Base-by-base conservation (phyloP, 2,113 vertebrate genomes). In the Andinoacara biseriatus region DNA sequence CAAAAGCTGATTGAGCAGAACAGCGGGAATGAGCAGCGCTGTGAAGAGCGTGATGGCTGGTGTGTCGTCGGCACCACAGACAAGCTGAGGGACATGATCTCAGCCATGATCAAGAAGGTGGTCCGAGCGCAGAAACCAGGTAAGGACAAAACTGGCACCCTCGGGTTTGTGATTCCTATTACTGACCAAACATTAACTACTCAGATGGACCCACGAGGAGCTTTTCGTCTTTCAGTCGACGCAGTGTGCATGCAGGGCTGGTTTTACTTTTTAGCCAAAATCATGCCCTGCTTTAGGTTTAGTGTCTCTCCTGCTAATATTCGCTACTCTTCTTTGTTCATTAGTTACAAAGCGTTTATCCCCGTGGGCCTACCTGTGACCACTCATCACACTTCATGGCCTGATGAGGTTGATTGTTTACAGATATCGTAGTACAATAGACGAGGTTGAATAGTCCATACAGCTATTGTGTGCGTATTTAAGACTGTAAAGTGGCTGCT, bases 31-130 rank as follows among this genome's bases (percentile, higher is more conserved):
- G 97, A 99, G 92, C 78, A 75, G 0, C 62, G 83, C 0, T 99
- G 98, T 92, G 96, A 97, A 0, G 98, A 99, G 87, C 91, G 97
- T 7, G 98, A 99, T 0, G 98, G 98, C 3, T 99, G 98, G 98
- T 99, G 98, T 86, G 90, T 96, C 1, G 80, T 97, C 1, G 97
- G 97, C 89, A 99, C 98, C 0, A 96, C 94, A 0, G 97, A 99
- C 10, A 96, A 97, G 11, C 96, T 99, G 85, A 84, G 98, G 58
- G 96, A 99, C 17, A 91, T 95, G 22, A 99, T 99, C 95, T 98
- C 97, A 1, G 85, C 93, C 74, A 97, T 99, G 97, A 97, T 99
- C 88, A 96, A 96, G 83, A 96, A 97, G 85, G 89, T 96, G n/a
- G 94, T 97, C 90, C 95, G 95, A 84, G 94, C 94, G 13, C 95